Base-by-base conservation (phyloP, 2,113 vertebrate species). In the Ellobius talpinus region DNA sequence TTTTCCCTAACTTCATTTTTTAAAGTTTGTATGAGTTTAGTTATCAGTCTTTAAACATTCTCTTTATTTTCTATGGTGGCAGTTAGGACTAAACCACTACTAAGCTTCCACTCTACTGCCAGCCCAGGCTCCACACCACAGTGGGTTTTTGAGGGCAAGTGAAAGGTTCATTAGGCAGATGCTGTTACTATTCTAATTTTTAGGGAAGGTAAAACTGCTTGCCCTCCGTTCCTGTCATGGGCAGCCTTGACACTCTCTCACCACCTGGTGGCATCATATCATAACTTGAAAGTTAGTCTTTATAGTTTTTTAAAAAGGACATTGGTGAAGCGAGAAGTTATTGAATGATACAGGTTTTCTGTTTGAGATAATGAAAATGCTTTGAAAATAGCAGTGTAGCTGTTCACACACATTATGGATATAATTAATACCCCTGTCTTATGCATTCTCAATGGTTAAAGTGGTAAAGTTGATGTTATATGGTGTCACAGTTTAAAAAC, bases 181-280 rank as follows among this genome's bases (percentile, higher is more conserved):
- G 52, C 23, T 63, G 14, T 70, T 77, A 33, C 26, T 52, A n/a
- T 90, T 86, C n/a, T 96, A 50, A 58, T 63, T 82, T 50, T 65
- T 90, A 23, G 1, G 1, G 10, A 93, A 86, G 45, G 8, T 21
- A 50, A 31, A n/a, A 26, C 42, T 70, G 42, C 70, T 24, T 19
- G 14, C 39, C n/a, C 12, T n/a, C 55, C 4, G 14, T 91, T 24
- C 42, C 72, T 74, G 17, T 82, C n/a, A 82, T 87, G 61, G 39
- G 12, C 26, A 94, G 66, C 87, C 50, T 72, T 95, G 73, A 74
- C 42, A 94, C 12, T 55, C 19, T 84, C 11, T 91, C 91, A 63
- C 94, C 97, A 94, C 96, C 29, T 96, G 96, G 96, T 96, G 96
- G 97, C 97, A 97, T 93, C 63, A 94, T 92, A 89, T 87, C 10